These are phyloP conservation scores for Salarias fasciatus DNA, from an alignment of 2,797 vertebrate genomes.

Conservation along the genomic window DNA sequence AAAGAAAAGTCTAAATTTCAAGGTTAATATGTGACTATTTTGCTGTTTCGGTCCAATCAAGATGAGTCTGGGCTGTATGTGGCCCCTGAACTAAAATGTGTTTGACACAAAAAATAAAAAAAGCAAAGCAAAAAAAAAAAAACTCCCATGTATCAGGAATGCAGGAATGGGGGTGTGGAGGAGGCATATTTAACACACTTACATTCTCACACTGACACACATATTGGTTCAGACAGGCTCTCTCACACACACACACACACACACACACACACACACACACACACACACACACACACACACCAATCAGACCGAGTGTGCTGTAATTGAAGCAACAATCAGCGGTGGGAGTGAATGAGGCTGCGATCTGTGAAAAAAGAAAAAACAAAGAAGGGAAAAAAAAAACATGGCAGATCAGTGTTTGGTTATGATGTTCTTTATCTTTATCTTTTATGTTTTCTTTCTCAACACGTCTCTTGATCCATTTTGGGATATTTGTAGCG, in stretches of 20 bases:
- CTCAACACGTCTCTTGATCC: conserved; percentile 51
- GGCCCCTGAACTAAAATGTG: no score
- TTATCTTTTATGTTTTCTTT: conserved; percentile 41
- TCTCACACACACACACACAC: background rate
- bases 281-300: conserved; percentile 50
- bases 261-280: conserved; percentile 14
- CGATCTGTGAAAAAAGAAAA: conserved; percentile 1
- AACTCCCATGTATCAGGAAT: conserved; percentile 26
- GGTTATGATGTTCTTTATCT: conserved; percentile 32
- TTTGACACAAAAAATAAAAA: conserved; percentile 5
- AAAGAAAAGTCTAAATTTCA: no score
- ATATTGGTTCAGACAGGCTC: conserved; percentile 24
- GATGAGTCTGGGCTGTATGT: no score
- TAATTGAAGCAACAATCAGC: conserved; percentile 79
- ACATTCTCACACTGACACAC: no score
- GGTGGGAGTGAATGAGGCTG: conserved; percentile 35
- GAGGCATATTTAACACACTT: conserved; percentile 73
- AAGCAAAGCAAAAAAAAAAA: conserved; percentile 22
- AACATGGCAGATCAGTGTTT: conserved; percentile 57
- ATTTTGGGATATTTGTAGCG: conserved; percentile 38
- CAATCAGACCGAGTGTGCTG: conserved; percentile 69
- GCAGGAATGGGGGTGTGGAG: conserved; percentile 8
- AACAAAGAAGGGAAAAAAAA: no score
- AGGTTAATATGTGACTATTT: no score
- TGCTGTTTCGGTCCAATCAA: no score